A percentile compares a stretch with the other conserved stretches of the same genome.
Conservation (phyloP, 2,888 invertebrate species). For the Drosophila tripunctata region DNA sequence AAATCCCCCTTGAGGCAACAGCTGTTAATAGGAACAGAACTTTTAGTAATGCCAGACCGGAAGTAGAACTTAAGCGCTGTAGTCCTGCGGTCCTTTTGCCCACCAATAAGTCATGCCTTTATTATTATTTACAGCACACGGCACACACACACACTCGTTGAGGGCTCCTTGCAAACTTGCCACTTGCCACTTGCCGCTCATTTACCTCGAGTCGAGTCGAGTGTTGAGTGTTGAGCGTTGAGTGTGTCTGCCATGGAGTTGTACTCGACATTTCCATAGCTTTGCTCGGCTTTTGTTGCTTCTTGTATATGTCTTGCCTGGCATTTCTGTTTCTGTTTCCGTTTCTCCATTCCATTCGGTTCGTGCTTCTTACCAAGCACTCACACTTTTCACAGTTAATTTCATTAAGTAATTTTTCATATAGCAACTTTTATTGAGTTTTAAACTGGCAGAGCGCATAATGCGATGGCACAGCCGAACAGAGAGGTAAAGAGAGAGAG, state of each 20-base stretch:
- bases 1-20: slow-evolving; percentile 45
- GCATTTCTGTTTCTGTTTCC: not conserved
- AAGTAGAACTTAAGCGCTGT: not conserved
- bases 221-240: slow-evolving; percentile 16
- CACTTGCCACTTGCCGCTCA: slow-evolving; percentile 22
- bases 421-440: slow-evolving; percentile 72
- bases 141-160: not conserved
- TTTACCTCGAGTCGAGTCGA: slow-evolving; percentile 7
- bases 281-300: slow-evolving; percentile 19
- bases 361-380: slow-evolving; percentile 23
- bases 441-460: slow-evolving; percentile 60
- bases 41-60: slow-evolving; percentile 8
- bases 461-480: slow-evolving; percentile 19
- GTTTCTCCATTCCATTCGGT: too few species aligned
- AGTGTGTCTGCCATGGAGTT: slow-evolving; percentile 14
- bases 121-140: slow-evolving; percentile 64
- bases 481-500: not conserved
- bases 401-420: slow-evolving; percentile 78
- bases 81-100: slow-evolving; percentile 7
- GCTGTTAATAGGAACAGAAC: slow-evolving; percentile 60
- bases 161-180: not conserved
- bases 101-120: slow-evolving; percentile 64
- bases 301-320: not conserved
- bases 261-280: slow-evolving; percentile 7
- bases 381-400: slow-evolving; percentile 70